These are phyloP conservation scores for Pangasius mekongensis DNA, from an alignment of 2,797 vertebrate species.

Conservation along the genomic window DNA sequence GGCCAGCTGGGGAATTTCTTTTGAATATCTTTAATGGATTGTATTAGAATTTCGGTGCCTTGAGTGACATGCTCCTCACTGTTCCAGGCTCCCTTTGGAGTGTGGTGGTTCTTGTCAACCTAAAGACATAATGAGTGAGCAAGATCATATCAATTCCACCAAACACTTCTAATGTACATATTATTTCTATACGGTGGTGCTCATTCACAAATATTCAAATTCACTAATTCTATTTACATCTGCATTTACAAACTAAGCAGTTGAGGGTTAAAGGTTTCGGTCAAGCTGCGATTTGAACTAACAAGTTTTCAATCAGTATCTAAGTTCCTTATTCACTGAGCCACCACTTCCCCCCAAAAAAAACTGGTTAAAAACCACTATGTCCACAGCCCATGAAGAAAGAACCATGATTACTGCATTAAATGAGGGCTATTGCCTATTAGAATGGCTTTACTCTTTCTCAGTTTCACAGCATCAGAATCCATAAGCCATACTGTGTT, in stretches of 20 bases:
- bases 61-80: slow-evolving; percentile 59
- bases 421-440: background rate
- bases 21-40: slow-evolving; percentile 45
- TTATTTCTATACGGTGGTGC: too few relatives aligned
- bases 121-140: slow-evolving; percentile 26
- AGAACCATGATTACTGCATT: background rate
- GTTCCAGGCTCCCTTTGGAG: slow-evolving; percentile 53
- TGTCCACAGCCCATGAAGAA: background rate
- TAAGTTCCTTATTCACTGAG: background rate
- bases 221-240: background rate
- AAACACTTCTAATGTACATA: background rate
- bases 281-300: background rate
- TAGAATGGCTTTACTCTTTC: background rate
- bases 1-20: slow-evolving; percentile 60
- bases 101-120: slow-evolving; percentile 63
- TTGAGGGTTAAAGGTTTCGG: background rate
- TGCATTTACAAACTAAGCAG: background rate
- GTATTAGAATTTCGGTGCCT: slow-evolving; percentile 54
- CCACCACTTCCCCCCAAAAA: background rate
- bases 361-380: background rate
- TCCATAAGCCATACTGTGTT: background rate
- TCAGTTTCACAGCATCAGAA: background rate
- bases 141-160: background rate
- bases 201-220: background rate
- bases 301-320: background rate